These are phyloP conservation scores for roundworm (Caenorhabditis elegans) DNA, from an alignment of 1,140 invertebrate species.

Conservation along the genomic window WBcel235 BX284603.4:5233501-5234000, in stretches of 20 bases:
- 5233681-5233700: neutral
- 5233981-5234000: constrained; percentile 56
- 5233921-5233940: constrained; percentile 53
- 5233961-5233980: constrained; percentile 61
- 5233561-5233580: constrained; percentile 51
- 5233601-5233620: constrained; percentile 27
- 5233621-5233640: constrained; percentile 10
- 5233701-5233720: no score
- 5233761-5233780: no score
- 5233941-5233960: constrained; percentile 45
- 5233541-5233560: constrained; percentile 29
- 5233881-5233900: constrained; percentile 63
- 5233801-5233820: no score
- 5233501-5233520: constrained; percentile 54
- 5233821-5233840: no score
- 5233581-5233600: constrained; percentile 51
- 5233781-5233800: no score
- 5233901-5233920: constrained; percentile 57
- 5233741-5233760: no score
- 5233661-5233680: neutral
- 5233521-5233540: constrained; percentile 52
- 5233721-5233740: no score
- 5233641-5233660: constrained; percentile 27
- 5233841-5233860: no score
- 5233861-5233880: constrained; percentile 30